phyloP scores from a whole-genome alignment of 2,888 invertebrate species.

The Margaritifera margaritifera region DNA sequence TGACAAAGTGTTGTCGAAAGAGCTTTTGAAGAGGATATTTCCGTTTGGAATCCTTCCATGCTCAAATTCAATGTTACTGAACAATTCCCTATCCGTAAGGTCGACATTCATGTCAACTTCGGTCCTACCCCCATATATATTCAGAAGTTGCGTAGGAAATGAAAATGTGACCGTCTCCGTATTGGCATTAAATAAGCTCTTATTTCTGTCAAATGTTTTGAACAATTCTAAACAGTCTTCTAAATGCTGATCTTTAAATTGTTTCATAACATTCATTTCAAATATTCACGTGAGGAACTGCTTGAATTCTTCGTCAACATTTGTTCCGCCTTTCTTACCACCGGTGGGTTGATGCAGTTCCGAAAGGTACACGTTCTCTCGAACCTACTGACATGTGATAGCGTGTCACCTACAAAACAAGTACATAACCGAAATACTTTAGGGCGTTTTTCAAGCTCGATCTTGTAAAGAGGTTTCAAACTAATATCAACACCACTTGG shows the following conservation, averaged over 20 bases:
- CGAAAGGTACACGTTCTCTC: conserved; percentile 16
- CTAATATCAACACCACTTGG: no score
- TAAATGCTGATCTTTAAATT: conserved; percentile 14
- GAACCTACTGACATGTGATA: conserved; percentile 26
- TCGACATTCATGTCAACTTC: neutral
- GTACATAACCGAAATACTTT: no score
- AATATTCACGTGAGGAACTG: conserved; percentile 9
- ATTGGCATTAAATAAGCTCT: conserved; percentile 17
- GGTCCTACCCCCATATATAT: conserved; percentile 6
- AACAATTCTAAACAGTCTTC: conserved; percentile 27
- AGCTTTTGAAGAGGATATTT: neutral
- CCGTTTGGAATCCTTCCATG: neutral
- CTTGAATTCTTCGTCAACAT: conserved; percentile 21
- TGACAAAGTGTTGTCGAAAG: neutral
- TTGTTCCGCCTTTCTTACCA: conserved; percentile 30
- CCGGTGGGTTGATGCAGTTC: conserved; percentile 28
- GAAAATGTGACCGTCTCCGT: conserved; percentile 10
- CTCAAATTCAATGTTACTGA: neutral
- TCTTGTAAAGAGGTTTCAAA: no score
- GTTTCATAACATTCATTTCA: conserved; percentile 7
- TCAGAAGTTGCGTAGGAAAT: conserved; percentile 16
- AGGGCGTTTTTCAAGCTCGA: no score
- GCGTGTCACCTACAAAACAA: conserved; percentile 4
- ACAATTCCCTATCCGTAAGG: no score
- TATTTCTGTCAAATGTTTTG: conserved; percentile 24